Evolutionary conservation across 2,888 invertebrate species (phyloP).

Genomic region (Argyresthia albistria): DNA sequence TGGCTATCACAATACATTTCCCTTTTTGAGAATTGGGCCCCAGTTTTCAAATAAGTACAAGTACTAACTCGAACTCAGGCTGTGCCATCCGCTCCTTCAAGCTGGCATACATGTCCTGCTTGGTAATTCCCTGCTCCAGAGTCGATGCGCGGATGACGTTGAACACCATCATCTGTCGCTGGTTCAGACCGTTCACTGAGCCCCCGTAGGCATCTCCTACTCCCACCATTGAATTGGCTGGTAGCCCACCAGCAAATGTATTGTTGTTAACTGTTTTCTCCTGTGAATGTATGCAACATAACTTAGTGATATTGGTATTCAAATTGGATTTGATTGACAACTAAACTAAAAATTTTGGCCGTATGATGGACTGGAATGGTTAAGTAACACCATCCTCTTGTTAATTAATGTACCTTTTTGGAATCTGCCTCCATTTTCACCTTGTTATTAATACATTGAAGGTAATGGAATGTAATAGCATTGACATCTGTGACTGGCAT

Average conservation of each 20-base stretch:
- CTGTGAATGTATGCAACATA: slow-evolving; percentile 19
- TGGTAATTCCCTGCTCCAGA: slow-evolving; percentile 60
- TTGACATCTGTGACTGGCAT: slow-evolving; percentile 57
- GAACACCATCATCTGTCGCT: slow-evolving; percentile 63
- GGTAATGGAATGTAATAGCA: slow-evolving; percentile 64
- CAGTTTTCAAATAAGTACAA: too few species aligned
- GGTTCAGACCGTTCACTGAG: slow-evolving; percentile 56
- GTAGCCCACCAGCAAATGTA: slow-evolving; percentile 35
- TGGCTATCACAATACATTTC: too few species aligned
- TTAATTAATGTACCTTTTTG: slow-evolving; percentile 41
- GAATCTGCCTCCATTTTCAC: slow-evolving; percentile 63
- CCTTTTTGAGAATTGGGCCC: too few species aligned
- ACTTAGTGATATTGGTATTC: too few species aligned
- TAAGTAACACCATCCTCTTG: too few species aligned
- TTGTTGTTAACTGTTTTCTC: slow-evolving; percentile 35
- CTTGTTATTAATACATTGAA: slow-evolving; percentile 62
- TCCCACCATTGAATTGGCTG: slow-evolving; percentile 58
- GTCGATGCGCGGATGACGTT: slow-evolving; percentile 55
- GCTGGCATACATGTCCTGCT: slow-evolving; percentile 55
- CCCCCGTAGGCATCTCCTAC: slow-evolving; percentile 30
- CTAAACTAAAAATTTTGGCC: too few species aligned
- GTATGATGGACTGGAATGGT: too few species aligned
- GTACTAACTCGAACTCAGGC: slow-evolving; percentile 60
- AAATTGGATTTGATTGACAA: too few species aligned
- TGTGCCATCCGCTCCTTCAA: slow-evolving; percentile 57